Percentiles rank a stretch among this genome's conserved stretches.
phyloP scores from a whole-genome alignment of 1,140 invertebrate species.

The Rhynchophorus ferrugineus region DNA sequence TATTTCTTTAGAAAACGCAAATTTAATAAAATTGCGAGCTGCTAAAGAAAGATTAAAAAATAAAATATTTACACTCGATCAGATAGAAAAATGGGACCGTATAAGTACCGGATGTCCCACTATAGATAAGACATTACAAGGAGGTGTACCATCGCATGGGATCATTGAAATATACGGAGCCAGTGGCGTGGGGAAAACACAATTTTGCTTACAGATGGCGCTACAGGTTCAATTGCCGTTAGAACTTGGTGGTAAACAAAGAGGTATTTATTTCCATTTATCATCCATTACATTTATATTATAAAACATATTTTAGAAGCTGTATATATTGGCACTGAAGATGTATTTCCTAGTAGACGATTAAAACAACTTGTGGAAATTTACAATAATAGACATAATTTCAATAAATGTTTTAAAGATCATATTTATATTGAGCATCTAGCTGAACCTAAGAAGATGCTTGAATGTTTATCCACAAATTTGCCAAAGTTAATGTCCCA shows the following conservation, averaged over 20 bases:
- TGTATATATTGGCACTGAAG: constrained; percentile 71
- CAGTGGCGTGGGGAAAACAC: constrained; percentile 78
- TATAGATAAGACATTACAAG: constrained; percentile 55
- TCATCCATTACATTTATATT: no score
- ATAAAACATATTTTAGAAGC: constrained; percentile 44
- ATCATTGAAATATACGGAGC: constrained; percentile 79
- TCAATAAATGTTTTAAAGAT: constrained; percentile 38
- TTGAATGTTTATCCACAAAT: constrained; percentile 48
- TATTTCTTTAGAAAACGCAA: constrained; percentile 9
- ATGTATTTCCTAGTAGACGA: constrained; percentile 62
- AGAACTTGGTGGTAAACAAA: constrained; percentile 33
- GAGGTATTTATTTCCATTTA: constrained; percentile 12
- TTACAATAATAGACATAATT: constrained; percentile 37
- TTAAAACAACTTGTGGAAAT: constrained; percentile 46
- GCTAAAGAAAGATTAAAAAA: constrained; percentile 14
- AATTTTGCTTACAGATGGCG: constrained; percentile 69
- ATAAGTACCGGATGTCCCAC: constrained; percentile 53
- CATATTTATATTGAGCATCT: constrained; percentile 39
- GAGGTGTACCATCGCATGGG: constrained; percentile 64
- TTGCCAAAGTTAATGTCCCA: constrained; percentile 45
- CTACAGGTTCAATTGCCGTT: constrained; percentile 38
- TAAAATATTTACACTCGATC: constrained; percentile 21
- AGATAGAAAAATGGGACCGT: constrained; percentile 35
- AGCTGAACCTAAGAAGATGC: constrained; percentile 49
- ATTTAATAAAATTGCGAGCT: constrained; percentile 6